phyloP scores from a whole-genome alignment of 2,888 invertebrate species.

The Drosophila paramelanica region DNA sequence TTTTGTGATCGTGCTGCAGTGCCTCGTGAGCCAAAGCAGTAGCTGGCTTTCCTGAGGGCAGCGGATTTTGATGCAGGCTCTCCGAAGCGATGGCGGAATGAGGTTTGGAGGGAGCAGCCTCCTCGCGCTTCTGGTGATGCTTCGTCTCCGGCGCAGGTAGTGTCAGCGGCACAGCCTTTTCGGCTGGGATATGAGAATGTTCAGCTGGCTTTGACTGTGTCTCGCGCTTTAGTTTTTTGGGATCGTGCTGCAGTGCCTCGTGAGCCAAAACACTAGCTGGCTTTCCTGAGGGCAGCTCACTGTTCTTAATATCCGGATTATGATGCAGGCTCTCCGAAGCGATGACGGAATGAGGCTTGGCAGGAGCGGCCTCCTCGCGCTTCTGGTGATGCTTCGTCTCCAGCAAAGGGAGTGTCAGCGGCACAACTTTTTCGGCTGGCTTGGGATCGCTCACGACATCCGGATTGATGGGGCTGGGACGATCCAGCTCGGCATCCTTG shows the following conservation, averaged over 20 bases:
- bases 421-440: slow-evolving; percentile 48
- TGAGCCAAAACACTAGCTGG: slow-evolving; percentile 6
- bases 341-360: slow-evolving; percentile 23
- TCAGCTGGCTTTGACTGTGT: slow-evolving; percentile 13
- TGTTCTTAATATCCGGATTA: neutral
- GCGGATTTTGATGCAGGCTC: slow-evolving; percentile 2
- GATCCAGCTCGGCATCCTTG: slow-evolving; percentile 35
- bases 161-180: slow-evolving; percentile 26
- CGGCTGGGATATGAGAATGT: too few relatives aligned
- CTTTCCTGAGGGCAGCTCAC: neutral
- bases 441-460: slow-evolving; percentile 75
- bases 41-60: slow-evolving; percentile 2
- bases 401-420: slow-evolving; percentile 11
- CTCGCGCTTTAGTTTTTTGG: slow-evolving; percentile 7
- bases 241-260: slow-evolving; percentile 24
- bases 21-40: slow-evolving; percentile 5
- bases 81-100: slow-evolving; percentile 10
- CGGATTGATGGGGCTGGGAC: slow-evolving; percentile 80
- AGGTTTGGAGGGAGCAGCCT: slow-evolving; percentile 27
- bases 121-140: slow-evolving; percentile 61
- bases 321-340: slow-evolving; percentile 11
- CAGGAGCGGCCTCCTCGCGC: slow-evolving; percentile 45
- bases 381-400: slow-evolving; percentile 46
- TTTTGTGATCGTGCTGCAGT: slow-evolving; percentile 20
- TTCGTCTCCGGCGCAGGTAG: neutral